Evolutionary conservation across 2,113 vertebrate genomes (phyloP), one percentile per base, ranked within the genome.

Genomic region (Thunnus maccoyii): DNA sequence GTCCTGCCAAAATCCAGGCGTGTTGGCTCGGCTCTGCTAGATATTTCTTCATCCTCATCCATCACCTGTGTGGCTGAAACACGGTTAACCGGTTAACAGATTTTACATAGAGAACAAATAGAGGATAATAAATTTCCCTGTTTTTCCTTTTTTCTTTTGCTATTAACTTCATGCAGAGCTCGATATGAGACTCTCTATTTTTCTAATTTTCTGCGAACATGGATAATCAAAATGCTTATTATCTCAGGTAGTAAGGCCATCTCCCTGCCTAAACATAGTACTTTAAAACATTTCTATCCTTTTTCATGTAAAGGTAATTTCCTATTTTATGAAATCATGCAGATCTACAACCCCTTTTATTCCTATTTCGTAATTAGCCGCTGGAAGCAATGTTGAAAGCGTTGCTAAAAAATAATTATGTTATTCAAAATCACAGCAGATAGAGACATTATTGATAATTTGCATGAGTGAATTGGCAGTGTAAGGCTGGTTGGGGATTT

Each of bases 191-290:
- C 22, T 78, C 22, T 78, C 18, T 76, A 78, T 82, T 76, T 64
- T 85, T 82, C 63, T 72, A 78, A 72, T 75, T 86, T 64, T 83
- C 44, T 3, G 47, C 27, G 15, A 83, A 82, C 56, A 20, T 32
- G 22, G 27, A 81, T 79, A 72, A 88, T 85, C 82, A 80, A 83
- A 85, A 56, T 20, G 52, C 82, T 80, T 58, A 88, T 91, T 88
- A 86, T 82, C 82, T 74, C 71, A 65, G 76, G 58, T 85, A 64
- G 48, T 48, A 16, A 55, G n/a, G 20, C 58, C 64, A 66, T 86
- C 85, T 67, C 20, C 48, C 73, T 27, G 50, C 17, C 52, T n/a
- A 63, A 80, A 81, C 52, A 79, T 82, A 76, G 57, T 20, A 66
- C 63, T 80, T 54, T 91, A 83, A 93, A 89, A 87, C 14, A 20